Evolutionary conservation across 1,140 invertebrate species (phyloP).

Genomic region (Cheumatopsyche charites): DNA sequence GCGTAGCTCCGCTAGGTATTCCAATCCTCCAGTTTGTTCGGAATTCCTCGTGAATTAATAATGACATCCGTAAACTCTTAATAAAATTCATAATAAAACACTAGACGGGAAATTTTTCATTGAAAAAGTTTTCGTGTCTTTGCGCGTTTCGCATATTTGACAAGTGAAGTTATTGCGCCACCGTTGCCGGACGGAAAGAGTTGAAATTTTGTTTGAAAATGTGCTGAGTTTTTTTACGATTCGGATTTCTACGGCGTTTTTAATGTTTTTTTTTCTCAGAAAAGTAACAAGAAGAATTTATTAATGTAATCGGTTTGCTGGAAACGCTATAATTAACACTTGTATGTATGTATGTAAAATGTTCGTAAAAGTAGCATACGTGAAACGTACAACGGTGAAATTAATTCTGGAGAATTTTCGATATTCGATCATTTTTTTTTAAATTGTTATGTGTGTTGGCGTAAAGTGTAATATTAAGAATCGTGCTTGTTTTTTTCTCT

Average conservation of each 20-base stretch:
- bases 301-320: no score
- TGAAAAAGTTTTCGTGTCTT: conserved; percentile 22
- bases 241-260: not conserved
- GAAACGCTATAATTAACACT: no score
- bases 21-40: not conserved
- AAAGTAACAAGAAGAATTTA: no score
- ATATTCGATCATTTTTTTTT: no score
- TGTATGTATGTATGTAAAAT: no score
- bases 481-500: no score
- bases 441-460: no score
- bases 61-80: conserved; percentile 28
- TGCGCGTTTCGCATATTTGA: conserved; percentile 25
- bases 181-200: not conserved
- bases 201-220: conserved; percentile 8
- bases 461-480: no score
- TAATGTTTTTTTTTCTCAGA: not conserved
- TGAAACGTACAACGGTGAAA: no score
- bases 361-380: no score
- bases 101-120: conserved; percentile 13
- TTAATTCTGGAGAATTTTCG: no score
- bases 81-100: conserved; percentile 28
- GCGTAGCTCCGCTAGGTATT: no score
- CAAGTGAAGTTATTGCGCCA: conserved; percentile 16
- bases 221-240: not conserved
- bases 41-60: conserved; percentile 25